phyloP scores from a whole-genome alignment of 2,797 vertebrate genomes.

The Sebastiscus albofasciatus region DNA sequence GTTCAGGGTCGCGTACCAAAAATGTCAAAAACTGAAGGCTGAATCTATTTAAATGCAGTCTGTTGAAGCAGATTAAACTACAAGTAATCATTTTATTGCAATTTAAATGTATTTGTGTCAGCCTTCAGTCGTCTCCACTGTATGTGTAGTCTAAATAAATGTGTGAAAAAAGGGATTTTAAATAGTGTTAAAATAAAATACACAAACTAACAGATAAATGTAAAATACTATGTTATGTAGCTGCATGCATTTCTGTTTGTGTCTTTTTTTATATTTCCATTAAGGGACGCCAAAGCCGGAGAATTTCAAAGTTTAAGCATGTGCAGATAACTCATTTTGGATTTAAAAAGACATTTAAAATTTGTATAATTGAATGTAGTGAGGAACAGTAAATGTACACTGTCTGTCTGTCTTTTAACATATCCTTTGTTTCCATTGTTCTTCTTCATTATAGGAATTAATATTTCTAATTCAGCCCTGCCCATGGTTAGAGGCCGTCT shows the following conservation, averaged over 20 bases:
- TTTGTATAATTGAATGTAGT: background rate
- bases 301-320: background rate
- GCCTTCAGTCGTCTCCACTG: background rate
- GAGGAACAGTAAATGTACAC: background rate
- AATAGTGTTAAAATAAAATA: background rate
- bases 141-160: background rate
- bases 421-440: background rate
- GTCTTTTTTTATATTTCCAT: background rate
- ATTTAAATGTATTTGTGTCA: background rate
- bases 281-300: background rate
- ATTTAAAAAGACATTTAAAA: background rate
- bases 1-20: accelerated
- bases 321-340: background rate
- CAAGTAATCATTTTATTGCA: background rate
- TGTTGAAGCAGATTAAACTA: background rate
- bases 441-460: constrained; percentile 27
- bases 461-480: constrained; percentile 35
- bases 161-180: background rate
- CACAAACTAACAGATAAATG: background rate
- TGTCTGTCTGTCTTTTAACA: background rate
- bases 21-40: background rate
- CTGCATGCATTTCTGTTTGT: background rate
- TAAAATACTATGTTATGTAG: background rate
- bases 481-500: constrained; percentile 11
- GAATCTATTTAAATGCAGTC: background rate